Evolutionary conservation across 2,888 invertebrate species (phyloP), one percentile per base, ranked within the genome.

Genomic region (Drosophila planitibia): DNA sequence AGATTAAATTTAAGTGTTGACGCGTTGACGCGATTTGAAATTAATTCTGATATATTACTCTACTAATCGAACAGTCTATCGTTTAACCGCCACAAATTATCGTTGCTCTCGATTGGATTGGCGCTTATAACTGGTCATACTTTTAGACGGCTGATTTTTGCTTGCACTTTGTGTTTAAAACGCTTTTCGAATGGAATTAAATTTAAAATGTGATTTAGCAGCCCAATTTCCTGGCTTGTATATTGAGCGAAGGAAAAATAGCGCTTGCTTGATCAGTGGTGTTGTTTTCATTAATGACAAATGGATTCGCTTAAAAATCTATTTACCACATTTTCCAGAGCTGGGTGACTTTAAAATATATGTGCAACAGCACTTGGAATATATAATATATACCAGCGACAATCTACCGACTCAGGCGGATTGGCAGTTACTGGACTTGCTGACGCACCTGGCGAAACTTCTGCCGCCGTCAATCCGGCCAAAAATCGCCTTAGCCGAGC

Each of bases 251-350:
- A 55, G 10, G 7, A 66, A 66, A 4, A 44, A 59, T 32, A 75
- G 51, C 3, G 55, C 55, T 0, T 33, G 58, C 25, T 4, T 77
- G 5, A 70, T 86, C 1, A 72, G 62, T 2, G 86, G 86, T 9
- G 82, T 77, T 7, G 32, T 76, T 1, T 55, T n/a, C 19, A 30
- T 49, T 16, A 35, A 53, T 51, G n/a, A 68, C 12, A 76, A 61
- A 16, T 89, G 85, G 74, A 55, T 65, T 10, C 83, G 88, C 5
- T 19, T 93, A 4, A 82, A 77, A 41, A 59, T 93, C 0, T 61
- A 61, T 4, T 80, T 91, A 10, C 93, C 93, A 0, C 70, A 89
- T 16, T 89, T 89, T 66, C 93, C 92, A 0, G 62, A 70, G 0
- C 57, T 89, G 4, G n/a, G 67, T 0, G 75, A 68, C 1, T 76